Percentiles rank a stretch among this genome's conserved stretches.
These are phyloP conservation scores for Merops nubicus DNA, from an alignment of 2,113 vertebrate genomes.

Conservation along the genomic window DNA sequence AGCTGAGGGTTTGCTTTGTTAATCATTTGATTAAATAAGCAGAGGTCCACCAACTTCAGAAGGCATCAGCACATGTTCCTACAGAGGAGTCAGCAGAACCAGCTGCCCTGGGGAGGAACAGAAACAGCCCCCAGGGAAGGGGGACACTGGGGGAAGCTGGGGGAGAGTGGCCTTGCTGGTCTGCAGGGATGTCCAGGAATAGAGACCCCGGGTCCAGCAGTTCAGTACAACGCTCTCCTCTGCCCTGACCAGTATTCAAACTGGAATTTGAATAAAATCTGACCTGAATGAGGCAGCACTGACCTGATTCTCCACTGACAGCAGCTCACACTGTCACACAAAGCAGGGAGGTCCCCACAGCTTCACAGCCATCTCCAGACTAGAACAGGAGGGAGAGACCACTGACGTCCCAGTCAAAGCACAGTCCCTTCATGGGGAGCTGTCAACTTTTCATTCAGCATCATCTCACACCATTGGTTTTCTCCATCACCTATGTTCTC, in stretches of 20 bases:
- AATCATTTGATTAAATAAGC: constrained; percentile 8
- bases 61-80: neutral
- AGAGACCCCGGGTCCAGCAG: neutral
- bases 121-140: neutral
- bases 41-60: neutral
- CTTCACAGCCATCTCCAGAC: neutral
- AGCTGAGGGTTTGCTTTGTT: neutral
- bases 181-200: neutral
- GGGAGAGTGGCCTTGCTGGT: neutral
- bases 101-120: neutral
- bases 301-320: neutral
- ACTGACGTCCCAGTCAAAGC: neutral
- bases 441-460: neutral
- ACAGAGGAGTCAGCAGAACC: neutral
- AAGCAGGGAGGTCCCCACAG: neutral
- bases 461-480: neutral
- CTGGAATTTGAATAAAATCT: neutral
- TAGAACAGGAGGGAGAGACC: neutral
- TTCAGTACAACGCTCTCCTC: neutral
- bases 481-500: neutral
- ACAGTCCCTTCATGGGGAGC: neutral
- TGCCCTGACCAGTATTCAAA: neutral
- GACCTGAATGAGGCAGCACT: neutral
- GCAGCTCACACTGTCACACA: fast-evolving
- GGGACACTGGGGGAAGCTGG: neutral